phyloP scores from a whole-genome alignment of 2,113 vertebrate species.

The Aleadryas rufinucha region DNA sequence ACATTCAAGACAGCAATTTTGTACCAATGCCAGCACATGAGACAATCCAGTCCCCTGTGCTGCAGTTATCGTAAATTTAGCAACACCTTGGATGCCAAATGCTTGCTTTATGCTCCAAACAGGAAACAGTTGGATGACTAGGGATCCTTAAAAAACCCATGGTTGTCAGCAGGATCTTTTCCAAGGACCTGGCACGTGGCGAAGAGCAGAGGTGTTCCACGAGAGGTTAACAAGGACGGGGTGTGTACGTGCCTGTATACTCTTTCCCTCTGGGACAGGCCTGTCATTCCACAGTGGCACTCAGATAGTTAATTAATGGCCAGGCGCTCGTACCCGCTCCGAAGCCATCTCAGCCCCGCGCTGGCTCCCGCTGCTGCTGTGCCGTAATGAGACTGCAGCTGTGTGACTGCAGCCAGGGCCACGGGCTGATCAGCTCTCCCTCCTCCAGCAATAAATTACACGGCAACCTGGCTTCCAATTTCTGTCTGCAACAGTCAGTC shows the following conservation, averaged over 20 bases:
- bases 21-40: not conserved
- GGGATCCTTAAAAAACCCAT: not conserved
- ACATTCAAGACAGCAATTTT: not conserved
- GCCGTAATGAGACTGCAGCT: not conserved
- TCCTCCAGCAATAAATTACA: not conserved
- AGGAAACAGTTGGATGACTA: not conserved
- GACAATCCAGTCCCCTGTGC: not conserved
- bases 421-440: not conserved
- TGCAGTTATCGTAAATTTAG: not conserved
- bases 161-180: not conserved
- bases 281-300: not conserved
- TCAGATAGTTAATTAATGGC: not conserved
- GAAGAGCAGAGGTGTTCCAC: not conserved
- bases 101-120: not conserved
- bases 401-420: not conserved
- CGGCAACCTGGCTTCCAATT: not conserved
- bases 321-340: not conserved
- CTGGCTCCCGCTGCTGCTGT: not conserved
- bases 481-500: not conserved
- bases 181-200: not conserved
- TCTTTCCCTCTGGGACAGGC: not conserved
- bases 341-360: not conserved
- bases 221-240: not conserved
- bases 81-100: not conserved
- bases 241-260: accelerated